phyloP scores from a whole-genome alignment of 2,888 invertebrate species.

The Crematogaster levior region DNA sequence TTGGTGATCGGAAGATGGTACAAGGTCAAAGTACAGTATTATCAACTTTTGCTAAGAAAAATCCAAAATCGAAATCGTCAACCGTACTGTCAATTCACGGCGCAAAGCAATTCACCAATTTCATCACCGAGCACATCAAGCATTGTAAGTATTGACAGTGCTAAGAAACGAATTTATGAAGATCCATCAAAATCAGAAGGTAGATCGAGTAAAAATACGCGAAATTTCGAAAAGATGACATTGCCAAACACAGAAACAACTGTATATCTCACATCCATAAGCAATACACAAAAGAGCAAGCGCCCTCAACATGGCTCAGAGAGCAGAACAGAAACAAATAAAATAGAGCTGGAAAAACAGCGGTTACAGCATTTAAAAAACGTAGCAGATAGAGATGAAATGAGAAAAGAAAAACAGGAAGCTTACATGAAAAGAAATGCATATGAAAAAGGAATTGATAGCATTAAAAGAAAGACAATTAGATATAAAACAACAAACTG shows the following conservation, averaged over 20 bases:
- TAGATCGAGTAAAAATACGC: slow-evolving; percentile 5
- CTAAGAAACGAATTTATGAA: slow-evolving; percentile 1
- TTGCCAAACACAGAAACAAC: not conserved
- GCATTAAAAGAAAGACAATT: slow-evolving; percentile 17
- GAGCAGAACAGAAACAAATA: not conserved
- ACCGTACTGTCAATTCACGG: not conserved
- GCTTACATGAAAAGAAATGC: slow-evolving; percentile 1
- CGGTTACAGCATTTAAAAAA: not conserved
- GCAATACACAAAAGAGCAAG: not conserved
- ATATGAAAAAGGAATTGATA: slow-evolving; percentile 10
- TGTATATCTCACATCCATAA: too few species aligned
- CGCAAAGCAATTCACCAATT: not conserved
- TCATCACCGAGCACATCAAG: slow-evolving; percentile 17
- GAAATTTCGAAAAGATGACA: not conserved
- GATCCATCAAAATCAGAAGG: not conserved
- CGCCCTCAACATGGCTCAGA: slow-evolving; percentile 1
- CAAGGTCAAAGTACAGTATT: slow-evolving; percentile 16
- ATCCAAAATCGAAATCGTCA: slow-evolving; percentile 20
- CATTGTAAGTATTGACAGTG: not conserved
- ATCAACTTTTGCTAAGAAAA: slow-evolving; percentile 20
- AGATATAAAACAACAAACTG: slow-evolving; percentile 4
- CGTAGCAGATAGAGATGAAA: too few species aligned
- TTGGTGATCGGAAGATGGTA: slow-evolving; percentile 16
- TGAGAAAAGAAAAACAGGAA: not conserved
- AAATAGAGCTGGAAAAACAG: not conserved